Evolutionary conservation across 2,113 vertebrate species (phyloP).

Genomic region (Copsychus sechellarum): DNA sequence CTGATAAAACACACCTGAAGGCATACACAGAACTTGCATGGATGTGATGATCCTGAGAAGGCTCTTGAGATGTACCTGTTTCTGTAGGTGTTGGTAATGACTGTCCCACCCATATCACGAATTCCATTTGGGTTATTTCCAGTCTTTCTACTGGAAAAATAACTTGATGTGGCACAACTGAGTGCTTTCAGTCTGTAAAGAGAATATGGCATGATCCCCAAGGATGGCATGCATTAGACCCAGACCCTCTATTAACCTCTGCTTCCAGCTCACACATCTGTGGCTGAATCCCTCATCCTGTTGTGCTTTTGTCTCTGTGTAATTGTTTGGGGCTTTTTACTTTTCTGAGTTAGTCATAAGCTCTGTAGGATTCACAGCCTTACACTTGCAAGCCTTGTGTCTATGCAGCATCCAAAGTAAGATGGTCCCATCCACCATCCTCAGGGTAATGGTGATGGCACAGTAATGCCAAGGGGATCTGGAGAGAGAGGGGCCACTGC

Average conservation of each 20-base stretch:
- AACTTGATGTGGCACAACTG: background rate
- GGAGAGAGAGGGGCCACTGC: background rate
- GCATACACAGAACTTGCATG: background rate
- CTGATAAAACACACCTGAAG: background rate
- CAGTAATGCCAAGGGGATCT: background rate
- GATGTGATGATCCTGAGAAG: background rate
- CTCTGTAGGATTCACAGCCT: background rate
- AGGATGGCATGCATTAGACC: fast-evolving
- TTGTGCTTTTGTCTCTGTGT: background rate
- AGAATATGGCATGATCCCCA: background rate
- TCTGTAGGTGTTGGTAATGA: background rate
- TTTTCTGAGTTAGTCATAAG: background rate
- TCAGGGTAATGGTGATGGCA: background rate
- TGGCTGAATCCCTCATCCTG: background rate
- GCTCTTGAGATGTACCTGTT: background rate
- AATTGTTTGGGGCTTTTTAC: background rate
- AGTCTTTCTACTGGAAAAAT: background rate
- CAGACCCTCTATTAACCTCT: background rate
- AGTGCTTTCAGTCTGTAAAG: background rate
- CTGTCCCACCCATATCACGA: background rate
- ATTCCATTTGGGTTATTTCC: background rate
- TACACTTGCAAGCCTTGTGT: background rate
- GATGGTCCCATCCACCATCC: background rate
- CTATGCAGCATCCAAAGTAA: background rate
- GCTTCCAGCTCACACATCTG: background rate